Evolutionary conservation across 1,140 invertebrate species (phyloP), one percentile per base, ranked within the genome.

Genomic region (Pogonomyrmex californicus): DNA sequence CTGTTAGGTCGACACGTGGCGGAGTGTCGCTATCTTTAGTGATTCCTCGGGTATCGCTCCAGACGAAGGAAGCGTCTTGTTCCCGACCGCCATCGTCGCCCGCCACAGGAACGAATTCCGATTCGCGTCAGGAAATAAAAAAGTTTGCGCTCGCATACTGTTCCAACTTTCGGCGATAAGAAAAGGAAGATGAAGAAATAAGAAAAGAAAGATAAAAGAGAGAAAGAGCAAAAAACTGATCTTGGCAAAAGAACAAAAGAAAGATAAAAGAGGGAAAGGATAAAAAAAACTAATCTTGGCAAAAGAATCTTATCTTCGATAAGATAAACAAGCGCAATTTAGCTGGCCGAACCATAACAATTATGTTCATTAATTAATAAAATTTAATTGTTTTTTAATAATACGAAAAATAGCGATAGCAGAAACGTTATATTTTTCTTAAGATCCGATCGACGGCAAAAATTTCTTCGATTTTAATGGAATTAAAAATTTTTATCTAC

Each of bases 1-100:
- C 63, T 70, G 63, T 38, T 75, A 83, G 23, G 68, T 14, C 54
- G 54, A 60, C 79, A 83, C 79, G 79, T 83, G 79, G 79, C 77
- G 12, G 54, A 44, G 68, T 62, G 68, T 75, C 79, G 79, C 79
- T 83, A 83, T 83, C 79, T 83, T 83, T 83, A 83, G 79, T 68
- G 79, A 41, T 83, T 73, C 68, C 68, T 60, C 66, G 17, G 54
- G 66, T 60, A 60, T 71, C 79, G 41, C 7, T 71, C 68, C 58
- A 78, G 76, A 78, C 76, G 68, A 23, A 83, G 68, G 68, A 73
- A 82, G 41, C 68, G 54, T 75, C 68, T 58, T 60, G 68, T 58
- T 60, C 63, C 63, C 60, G 76, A 49, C 60, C 77, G 77, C 62
- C 58, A 10, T 6, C 62, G 44, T 10, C 65, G 44, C 60, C 76